Evolutionary conservation across 2,113 vertebrate genomes (phyloP), one percentile per base, ranked within the genome.

Genomic region (Merops nubicus): DNA sequence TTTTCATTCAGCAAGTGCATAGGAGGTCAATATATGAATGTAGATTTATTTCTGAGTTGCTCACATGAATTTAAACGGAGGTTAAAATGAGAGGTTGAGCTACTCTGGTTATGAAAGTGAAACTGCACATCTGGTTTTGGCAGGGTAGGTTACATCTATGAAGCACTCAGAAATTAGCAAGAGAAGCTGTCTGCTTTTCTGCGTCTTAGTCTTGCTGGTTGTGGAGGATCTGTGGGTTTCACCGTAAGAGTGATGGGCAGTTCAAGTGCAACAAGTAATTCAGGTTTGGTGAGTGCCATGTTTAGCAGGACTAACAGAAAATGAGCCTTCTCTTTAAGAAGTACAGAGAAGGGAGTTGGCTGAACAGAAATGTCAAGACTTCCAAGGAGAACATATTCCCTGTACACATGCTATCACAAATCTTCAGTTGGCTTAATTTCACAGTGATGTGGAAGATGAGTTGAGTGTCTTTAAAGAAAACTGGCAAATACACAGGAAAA

Each of bases 281-380:
- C n/a, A 42, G 34, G 16, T 88, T 28, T 4, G 3, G 15, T 4
- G 11, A 78, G 18, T 43, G 21, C 33, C 19, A 0, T 1, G 2
- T 65, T 80, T 40, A 36, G 56, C 12, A 43, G 60, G 31, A 73
- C n/a, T n/a, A n/a, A n/a, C 31, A 63, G 57, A 63, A 78, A 82
- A 59, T 54, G 54, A 36, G 2, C 8, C 13, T n/a, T 89, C 7
- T 75, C 17, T 79, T 91, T 28, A 43, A 31, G 74, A 48, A 60
- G 21, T 78, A 36, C 9, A 34, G 34, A 51, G 63, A 28, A 79
- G n/a, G 8, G 29, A 75, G 3, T 0, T 60, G 26, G 47, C 38
- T 63, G 83, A 94, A 82, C 8, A 75, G 57, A 85, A 85, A 57
- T 40, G 43, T 16, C 40, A 72, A 62, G 11, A 20, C 2, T 8